phyloP scores from a whole-genome alignment of 2,888 invertebrate species.

The Geophilus truncorum region DNA sequence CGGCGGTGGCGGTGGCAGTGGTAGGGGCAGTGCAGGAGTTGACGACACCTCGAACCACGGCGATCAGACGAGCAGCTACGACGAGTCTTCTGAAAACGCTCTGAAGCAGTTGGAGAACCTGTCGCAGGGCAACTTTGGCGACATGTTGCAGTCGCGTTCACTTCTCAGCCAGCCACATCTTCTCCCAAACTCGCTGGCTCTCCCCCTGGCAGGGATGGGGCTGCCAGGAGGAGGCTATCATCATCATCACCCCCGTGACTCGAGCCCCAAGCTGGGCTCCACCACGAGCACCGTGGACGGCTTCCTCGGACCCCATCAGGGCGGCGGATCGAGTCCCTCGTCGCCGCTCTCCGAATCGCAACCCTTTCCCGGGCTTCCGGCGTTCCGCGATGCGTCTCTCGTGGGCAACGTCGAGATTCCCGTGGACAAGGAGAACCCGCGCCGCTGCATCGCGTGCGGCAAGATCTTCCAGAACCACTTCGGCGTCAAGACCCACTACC shows the following conservation, averaged over 20 bases:
- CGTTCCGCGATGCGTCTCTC: constrained; percentile 42
- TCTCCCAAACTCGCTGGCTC: constrained; percentile 39
- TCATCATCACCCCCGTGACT: too few species aligned
- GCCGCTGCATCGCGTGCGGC: constrained; percentile 84
- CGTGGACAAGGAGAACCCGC: constrained; percentile 83
- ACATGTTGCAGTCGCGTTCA: constrained; percentile 41
- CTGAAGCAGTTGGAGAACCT: constrained; percentile 71
- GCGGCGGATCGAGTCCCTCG: constrained; percentile 39
- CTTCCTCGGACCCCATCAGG: constrained; percentile 48
- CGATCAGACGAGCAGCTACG: constrained; percentile 37
- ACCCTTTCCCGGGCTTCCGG: constrained; percentile 38
- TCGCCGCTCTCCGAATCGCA: constrained; percentile 40
- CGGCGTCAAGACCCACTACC: constrained; percentile 89
- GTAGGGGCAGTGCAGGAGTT: too few species aligned
- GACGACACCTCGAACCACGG: constrained; percentile 39
- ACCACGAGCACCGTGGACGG: too few species aligned
- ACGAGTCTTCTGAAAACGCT: constrained; percentile 60
- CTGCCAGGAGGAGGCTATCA: constrained; percentile 49
- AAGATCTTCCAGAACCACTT: constrained; percentile 91
- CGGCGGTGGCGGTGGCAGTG: too few species aligned
- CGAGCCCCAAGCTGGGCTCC: constrained; percentile 53
- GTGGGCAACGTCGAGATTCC: constrained; percentile 63
- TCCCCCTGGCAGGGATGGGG: constrained; percentile 39
- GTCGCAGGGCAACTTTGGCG: constrained; percentile 70
- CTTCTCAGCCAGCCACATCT: constrained; percentile 35